Evolutionary conservation across 92 coral and sea anemone species (phyloP), one percentile per base, ranked within the genome.

Genomic region (Diadumene lineata): DNA sequence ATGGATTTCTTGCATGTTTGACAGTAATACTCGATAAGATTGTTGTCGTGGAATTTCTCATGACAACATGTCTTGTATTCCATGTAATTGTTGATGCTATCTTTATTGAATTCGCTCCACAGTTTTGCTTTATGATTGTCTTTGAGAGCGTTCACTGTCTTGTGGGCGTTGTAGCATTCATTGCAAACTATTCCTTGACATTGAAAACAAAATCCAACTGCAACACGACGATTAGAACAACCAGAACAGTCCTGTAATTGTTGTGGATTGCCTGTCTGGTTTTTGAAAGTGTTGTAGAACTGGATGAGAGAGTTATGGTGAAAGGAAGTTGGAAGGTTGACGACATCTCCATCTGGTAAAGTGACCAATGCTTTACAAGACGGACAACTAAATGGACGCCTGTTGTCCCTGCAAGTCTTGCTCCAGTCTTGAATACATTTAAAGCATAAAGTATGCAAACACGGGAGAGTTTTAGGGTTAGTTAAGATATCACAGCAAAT

Each of bases 11-110:
- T 9, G 25, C 76, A 56, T 6, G 76, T 51, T 31, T 51, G 25
- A 33, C 76, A 51, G 48, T 28, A 67, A 31, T n/a, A 67, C 26
- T 67, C 33, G 6, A 67, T 16, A 26, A 25, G 43, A 2, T 38
- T 34, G 22, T 43, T 67, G 56, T 67, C 72, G 72, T 67, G 72
- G 31, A 67, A 64, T 64, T 64, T 34, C 50, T 64, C 57, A 1
- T 34, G 51, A 50, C 72, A 67, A 3, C 11, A n/a, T 56, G 24
- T 8, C 32, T 67, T 50, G 32, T 67, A 34, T 2, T 38, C 31
- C 56, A 67, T 67, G 30, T 38, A 67, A 24, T 24, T 11, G 56
- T 44, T 43, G 1, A 67, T 53, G 18, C 44, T 22, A 21, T 67
- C 72, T 43, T 67, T 19, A 16, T 67, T 67, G 33, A 67, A 67